Conservation (phyloP, 2,113 vertebrate genomes). For the Ranitomeya imitator region DNA sequence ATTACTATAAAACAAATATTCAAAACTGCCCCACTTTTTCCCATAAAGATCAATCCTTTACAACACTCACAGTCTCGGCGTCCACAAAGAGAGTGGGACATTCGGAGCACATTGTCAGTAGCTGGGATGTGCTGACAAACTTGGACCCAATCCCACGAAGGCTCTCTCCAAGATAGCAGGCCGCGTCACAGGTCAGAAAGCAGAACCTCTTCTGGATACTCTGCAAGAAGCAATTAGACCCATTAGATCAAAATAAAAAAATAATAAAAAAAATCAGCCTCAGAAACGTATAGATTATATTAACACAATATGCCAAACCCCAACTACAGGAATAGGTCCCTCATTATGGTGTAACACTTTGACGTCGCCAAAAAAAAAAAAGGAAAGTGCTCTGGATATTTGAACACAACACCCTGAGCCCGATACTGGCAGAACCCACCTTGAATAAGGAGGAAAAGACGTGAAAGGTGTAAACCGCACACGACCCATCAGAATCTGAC, state of each 20-base stretch:
- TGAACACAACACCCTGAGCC: no score
- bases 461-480: slow-evolving; percentile 96
- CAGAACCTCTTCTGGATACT: slow-evolving; percentile 98
- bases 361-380: no score
- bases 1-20: neutral
- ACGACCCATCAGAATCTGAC: slow-evolving; percentile 91
- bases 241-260: neutral
- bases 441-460: slow-evolving; percentile 97
- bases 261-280: neutral
- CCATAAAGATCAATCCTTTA: neutral
- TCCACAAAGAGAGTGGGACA: slow-evolving; percentile 96
- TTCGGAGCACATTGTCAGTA: slow-evolving; percentile 92
- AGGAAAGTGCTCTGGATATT: no score
- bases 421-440: slow-evolving; percentile 70
- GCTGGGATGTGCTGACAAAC: slow-evolving; percentile 95
- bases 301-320: neutral
- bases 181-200: slow-evolving; percentile 90
- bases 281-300: neutral
- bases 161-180: slow-evolving; percentile 91
- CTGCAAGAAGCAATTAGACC: slow-evolving; percentile 67
- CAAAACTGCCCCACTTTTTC: neutral
- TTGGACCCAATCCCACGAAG: slow-evolving; percentile 94
- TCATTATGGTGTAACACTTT: no score
- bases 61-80: slow-evolving; percentile 90
- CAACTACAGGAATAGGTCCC: no score